phyloP scores from a whole-genome alignment of 37 sponge, comb jelly and placozoan species.

The Sycon ciliatum region DNA sequence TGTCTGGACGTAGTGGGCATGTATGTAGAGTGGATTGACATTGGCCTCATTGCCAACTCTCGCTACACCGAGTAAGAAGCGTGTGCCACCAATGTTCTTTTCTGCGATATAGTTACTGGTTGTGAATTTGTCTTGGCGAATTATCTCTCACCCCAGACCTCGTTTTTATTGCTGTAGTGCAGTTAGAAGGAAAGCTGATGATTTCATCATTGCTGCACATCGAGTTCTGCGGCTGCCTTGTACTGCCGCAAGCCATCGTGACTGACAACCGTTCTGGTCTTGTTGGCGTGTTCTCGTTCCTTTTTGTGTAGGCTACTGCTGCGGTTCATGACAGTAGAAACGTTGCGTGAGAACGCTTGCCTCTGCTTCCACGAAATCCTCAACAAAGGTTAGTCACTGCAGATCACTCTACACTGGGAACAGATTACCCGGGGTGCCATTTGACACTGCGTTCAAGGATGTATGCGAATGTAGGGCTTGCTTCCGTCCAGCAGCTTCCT shows the following conservation, averaged over 20 bases:
- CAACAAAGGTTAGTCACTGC: conserved; percentile 50
- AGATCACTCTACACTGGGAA: too few relatives aligned
- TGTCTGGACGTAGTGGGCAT: conserved; percentile 67
- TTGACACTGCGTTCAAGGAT: too few relatives aligned
- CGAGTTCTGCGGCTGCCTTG: too few relatives aligned
- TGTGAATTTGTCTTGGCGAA: too few relatives aligned
- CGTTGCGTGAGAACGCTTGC: conserved; percentile 57
- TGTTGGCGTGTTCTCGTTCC: background rate
- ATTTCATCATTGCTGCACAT: background rate
- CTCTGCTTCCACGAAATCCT: conserved; percentile 65
- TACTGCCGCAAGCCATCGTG: background rate
- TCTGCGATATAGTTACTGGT: too few relatives aligned
- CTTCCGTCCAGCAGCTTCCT: too few relatives aligned
- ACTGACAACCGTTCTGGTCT: background rate
- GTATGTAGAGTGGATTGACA: conserved; percentile 82
- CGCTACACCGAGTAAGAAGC: conserved; percentile 23
- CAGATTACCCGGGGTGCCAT: too few relatives aligned
- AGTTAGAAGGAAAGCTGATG: background rate
- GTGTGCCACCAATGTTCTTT: too few relatives aligned
- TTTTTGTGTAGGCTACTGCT: conserved; percentile 49
- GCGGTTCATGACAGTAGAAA: conserved; percentile 42
- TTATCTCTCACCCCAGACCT: too few relatives aligned
- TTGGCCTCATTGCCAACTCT: conserved; percentile 67
- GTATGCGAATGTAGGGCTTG: too few relatives aligned
- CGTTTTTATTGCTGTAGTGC: too few relatives aligned